Evolutionary conservation across 2,113 vertebrate genomes (phyloP).

Genomic region (Xyrauchen texanus): DNA sequence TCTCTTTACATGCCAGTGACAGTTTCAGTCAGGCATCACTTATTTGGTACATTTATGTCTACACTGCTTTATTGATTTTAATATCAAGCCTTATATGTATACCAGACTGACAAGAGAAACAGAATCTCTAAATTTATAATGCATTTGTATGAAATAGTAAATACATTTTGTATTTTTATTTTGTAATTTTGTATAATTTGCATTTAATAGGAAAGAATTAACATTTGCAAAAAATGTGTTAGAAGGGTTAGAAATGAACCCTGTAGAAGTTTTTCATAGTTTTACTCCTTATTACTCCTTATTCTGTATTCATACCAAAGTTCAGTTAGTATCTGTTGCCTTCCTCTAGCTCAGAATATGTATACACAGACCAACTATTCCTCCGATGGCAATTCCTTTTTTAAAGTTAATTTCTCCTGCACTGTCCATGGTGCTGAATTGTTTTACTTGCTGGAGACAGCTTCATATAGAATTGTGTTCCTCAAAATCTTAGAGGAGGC

Average conservation of each 20-base stretch:
- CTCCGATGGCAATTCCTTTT: neutral
- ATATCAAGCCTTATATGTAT: neutral
- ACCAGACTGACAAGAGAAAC: neutral
- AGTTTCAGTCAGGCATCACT: neutral
- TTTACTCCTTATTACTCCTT: neutral
- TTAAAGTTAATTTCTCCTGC: neutral
- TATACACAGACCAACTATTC: neutral
- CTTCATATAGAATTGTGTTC: neutral
- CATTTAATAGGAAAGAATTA: slow-evolving; percentile 31
- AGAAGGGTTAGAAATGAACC: slow-evolving; percentile 3
- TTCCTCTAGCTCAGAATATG: neutral
- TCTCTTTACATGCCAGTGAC: neutral
- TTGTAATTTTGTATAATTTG: too few species aligned
- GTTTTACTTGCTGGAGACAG: neutral
- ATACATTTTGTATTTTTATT: too few species aligned
- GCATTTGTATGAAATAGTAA: neutral
- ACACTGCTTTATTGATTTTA: neutral
- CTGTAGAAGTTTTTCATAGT: neutral
- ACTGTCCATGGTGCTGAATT: slow-evolving; percentile 28
- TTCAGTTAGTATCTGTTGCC: neutral
- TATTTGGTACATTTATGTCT: neutral
- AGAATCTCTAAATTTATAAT: neutral
- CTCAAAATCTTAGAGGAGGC: neutral
- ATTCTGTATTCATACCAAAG: neutral
- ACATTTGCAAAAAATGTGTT: slow-evolving; percentile 9